phyloP scores from a whole-genome alignment of 2,888 invertebrate genomes.

The Tanypteryx hageni region DNA sequence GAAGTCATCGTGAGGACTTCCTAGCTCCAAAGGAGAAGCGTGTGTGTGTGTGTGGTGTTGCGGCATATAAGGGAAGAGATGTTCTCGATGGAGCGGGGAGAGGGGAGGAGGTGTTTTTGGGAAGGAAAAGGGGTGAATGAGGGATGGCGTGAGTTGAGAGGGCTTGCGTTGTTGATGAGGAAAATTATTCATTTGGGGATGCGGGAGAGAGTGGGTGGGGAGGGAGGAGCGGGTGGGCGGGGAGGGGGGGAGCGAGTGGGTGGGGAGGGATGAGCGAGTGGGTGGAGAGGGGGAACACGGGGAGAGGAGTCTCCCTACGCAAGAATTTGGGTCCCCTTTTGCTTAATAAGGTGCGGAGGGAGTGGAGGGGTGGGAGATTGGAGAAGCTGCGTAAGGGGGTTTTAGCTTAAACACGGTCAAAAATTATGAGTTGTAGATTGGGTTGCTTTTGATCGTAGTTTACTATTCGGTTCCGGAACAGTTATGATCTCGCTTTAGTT shows the following conservation, averaged over 20 bases:
- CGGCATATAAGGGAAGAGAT: neutral
- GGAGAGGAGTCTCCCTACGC: neutral
- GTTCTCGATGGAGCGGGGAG: neutral
- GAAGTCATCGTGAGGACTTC: neutral
- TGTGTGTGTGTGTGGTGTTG: neutral
- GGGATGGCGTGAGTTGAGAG: too few relatives aligned
- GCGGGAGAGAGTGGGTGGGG: neutral
- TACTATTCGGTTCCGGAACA: neutral
- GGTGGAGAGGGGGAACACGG: too few relatives aligned
- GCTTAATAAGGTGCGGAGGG: neutral
- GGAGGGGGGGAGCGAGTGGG: neutral
- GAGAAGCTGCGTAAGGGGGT: neutral
- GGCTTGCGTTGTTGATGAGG: neutral
- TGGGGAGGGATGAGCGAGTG: too few relatives aligned
- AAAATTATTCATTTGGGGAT: conserved; percentile 28
- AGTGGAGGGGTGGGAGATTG: neutral
- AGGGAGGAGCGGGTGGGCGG: neutral
- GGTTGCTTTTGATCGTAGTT: neutral
- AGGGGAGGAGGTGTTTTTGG: neutral
- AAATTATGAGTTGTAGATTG: neutral
- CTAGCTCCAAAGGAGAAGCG: neutral
- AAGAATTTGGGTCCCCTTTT: neutral
- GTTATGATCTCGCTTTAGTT: neutral
- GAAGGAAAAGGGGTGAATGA: neutral
- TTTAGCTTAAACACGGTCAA: neutral